phyloP scores from a whole-genome alignment of 1,140 invertebrate species.

The Caenorhabditis latens region DNA sequence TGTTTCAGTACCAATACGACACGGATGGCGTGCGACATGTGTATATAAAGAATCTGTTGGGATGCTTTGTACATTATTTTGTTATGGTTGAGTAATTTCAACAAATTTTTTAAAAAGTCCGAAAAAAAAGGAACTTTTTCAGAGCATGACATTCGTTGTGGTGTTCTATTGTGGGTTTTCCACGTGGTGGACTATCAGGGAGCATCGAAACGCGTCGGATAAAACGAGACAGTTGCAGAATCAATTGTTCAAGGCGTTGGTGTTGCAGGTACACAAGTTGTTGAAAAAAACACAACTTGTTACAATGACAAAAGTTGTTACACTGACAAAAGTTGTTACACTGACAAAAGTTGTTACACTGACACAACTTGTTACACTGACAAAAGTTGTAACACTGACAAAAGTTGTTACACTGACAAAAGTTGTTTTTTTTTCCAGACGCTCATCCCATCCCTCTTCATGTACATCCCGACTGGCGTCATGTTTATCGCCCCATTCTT shows the following conservation, averaged over 20 bases:
- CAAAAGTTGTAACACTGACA: too few species aligned
- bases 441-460: background rate
- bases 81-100: conserved; percentile 6
- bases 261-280: background rate
- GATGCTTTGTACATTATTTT: conserved; percentile 40
- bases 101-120: background rate
- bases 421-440: conserved; percentile 30
- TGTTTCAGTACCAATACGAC: conserved; percentile 9
- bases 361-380: background rate
- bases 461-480: conserved; percentile 49
- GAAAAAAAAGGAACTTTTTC: background rate
- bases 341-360: too few species aligned
- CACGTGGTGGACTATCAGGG: conserved; percentile 6
- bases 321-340: too few species aligned
- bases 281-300: too few species aligned
- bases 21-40: background rate
- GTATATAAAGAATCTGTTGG: conserved; percentile 27
- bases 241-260: conserved; percentile 34
- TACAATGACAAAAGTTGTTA: too few species aligned
- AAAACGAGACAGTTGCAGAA: background rate
- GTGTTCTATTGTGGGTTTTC: conserved; percentile 32
- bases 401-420: too few species aligned
- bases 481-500: conserved; percentile 48
- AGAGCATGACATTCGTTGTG: conserved; percentile 14
- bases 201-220: conserved; percentile 22